phyloP scores from a whole-genome alignment of 1,140 invertebrate species.

The Temnothorax nylanderi region DNA sequence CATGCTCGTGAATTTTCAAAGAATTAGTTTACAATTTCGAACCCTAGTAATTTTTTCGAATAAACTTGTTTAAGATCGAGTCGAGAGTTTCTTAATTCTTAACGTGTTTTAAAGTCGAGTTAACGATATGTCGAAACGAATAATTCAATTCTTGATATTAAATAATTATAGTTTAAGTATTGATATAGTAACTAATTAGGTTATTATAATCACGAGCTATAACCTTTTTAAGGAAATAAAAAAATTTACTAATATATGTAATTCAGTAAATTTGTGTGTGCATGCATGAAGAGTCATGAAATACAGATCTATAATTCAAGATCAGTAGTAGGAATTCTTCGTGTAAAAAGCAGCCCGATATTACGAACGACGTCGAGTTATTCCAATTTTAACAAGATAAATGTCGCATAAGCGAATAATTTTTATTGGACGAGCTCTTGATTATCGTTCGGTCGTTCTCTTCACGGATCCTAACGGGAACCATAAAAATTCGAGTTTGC shows the following conservation, averaged over 20 bases:
- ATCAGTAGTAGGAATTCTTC: neutral
- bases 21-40: too few species aligned
- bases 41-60: too few species aligned
- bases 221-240: neutral
- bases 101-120: too few species aligned
- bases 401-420: constrained; percentile 33
- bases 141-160: too few species aligned
- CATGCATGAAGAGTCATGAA: neutral
- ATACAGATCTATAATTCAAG: neutral
- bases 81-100: too few species aligned
- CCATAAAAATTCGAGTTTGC: constrained; percentile 11
- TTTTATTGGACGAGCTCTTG: neutral
- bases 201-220: neutral
- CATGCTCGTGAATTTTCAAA: too few species aligned
- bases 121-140: too few species aligned
- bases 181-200: too few species aligned
- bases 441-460: neutral
- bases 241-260: neutral
- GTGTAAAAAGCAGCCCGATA: neutral
- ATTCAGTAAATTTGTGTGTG: neutral
- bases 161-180: too few species aligned
- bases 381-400: constrained; percentile 9
- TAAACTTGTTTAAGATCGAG: too few species aligned
- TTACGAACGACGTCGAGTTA: neutral
- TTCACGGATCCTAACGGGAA: neutral